Evolutionary conservation across 2,888 invertebrate species (phyloP), one percentile per base, ranked within the genome.

Genomic region (Microplitis manilae): DNA sequence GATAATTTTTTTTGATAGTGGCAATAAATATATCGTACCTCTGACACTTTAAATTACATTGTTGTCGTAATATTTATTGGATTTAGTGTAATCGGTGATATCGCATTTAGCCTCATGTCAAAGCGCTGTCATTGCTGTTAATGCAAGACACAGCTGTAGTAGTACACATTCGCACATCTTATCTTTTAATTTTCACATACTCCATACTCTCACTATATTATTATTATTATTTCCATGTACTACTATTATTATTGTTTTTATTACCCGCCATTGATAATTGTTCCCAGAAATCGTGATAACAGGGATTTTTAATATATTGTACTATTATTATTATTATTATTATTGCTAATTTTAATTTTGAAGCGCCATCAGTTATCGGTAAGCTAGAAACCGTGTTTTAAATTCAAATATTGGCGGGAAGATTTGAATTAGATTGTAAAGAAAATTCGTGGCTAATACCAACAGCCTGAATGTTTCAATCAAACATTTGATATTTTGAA

Each of bases 91-190:
- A 50, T 20, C 15, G 41, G 50, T 40, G 62, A 50, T 38, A 68
- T 72, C 41, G 20, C 20, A 61, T 62, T 64, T 62, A 50, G 50
- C 61, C 15, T 73, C 39, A 81, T 82, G 84, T 83, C 83, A 81
- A 77, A 82, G 81, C 80, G 78, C 82, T 85, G 84, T 86, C 84
- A 84, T 81, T 20, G 20, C 59, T 50, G 59, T 67, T 64, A 73
- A 70, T 38, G n/a, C 30, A 67, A 67, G 50, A 73, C 59, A 73
- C 67, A 73, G 65, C 30, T 65, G 50, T 80, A 77, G 68, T 69
- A 77, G 68, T 69, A 77, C 78, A 81, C 80, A 82, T 76, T 78
- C 71, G 81, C 78, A 82, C 60, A 65, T 65, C 65, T 65, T 65
- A 50, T 50, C 50, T 50, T 50, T 50, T 13, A 50, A 13, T 50